These are phyloP conservation scores for Neodiprion lecontei DNA, from an alignment of 1,140 invertebrate species.

Conservation along the genomic window DNA sequence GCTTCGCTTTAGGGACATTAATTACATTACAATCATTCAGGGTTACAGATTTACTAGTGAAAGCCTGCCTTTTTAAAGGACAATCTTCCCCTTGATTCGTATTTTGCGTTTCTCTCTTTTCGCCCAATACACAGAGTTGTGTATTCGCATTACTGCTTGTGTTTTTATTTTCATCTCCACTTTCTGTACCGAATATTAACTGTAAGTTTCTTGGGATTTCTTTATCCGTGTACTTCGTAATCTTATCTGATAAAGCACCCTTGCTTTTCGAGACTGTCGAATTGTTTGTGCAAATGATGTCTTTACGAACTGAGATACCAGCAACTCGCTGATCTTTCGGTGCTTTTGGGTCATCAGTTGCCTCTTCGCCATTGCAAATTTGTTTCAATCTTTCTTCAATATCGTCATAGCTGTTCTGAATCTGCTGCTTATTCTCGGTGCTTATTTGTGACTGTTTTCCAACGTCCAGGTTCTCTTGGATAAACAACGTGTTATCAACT, in stretches of 20 bases:
- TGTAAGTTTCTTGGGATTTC: slow-evolving; percentile 14
- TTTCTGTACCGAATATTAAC: slow-evolving; percentile 37
- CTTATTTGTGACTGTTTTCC: slow-evolving; percentile 15
- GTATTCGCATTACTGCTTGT: neutral
- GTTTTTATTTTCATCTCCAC: slow-evolving; percentile 29
- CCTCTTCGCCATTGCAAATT: slow-evolving; percentile 39
- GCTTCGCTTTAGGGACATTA: slow-evolving; percentile 21
- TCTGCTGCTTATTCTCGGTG: neutral
- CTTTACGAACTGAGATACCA: slow-evolving; percentile 4
- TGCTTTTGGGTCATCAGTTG: slow-evolving; percentile 13
- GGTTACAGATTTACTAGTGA: neutral
- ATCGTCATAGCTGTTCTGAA: slow-evolving; percentile 41
- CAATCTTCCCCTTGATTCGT: no score
- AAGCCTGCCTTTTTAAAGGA: no score
- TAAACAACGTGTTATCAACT: neutral
- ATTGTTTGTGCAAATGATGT: slow-evolving; percentile 17
- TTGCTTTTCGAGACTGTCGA: neutral
- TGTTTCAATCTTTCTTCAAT: slow-evolving; percentile 47
- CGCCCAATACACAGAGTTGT: no score
- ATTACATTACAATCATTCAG: slow-evolving; percentile 19
- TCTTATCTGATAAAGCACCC: neutral
- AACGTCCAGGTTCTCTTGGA: neutral
- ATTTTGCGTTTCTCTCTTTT: no score
- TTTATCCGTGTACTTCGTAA: neutral
- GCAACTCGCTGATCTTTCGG: slow-evolving; percentile 30